These are phyloP conservation scores for Ectemnius cavifrons DNA, from an alignment of 2,888 invertebrate genomes.

Conservation along the genomic window DNA sequence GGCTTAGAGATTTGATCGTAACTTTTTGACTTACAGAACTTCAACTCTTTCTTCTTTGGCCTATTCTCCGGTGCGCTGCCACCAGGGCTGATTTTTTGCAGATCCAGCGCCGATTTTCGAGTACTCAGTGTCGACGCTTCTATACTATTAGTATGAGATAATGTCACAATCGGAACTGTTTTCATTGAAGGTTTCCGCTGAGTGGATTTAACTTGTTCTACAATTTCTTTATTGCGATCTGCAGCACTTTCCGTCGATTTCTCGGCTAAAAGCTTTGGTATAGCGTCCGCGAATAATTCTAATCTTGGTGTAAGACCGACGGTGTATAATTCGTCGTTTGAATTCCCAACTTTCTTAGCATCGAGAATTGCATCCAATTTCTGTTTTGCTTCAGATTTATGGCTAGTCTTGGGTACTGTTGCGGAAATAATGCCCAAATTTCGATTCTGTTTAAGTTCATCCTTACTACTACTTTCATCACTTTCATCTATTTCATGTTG, in stretches of 20 bases:
- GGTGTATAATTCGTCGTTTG: constrained; percentile 69
- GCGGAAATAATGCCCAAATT: constrained; percentile 9
- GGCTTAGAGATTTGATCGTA: constrained; percentile 71
- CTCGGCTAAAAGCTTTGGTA: constrained; percentile 74
- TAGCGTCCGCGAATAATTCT: constrained; percentile 74
- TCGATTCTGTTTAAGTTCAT: constrained; percentile 25
- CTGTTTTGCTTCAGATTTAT: constrained; percentile 43
- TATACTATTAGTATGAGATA: constrained; percentile 11
- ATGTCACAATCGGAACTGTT: constrained; percentile 7
- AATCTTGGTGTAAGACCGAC: constrained; percentile 73
- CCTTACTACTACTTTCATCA: constrained; percentile 52
- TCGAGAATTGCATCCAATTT: constrained; percentile 45
- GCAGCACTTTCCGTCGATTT: constrained; percentile 64
- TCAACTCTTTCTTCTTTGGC: constrained; percentile 49
- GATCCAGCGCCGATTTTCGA: constrained; percentile 20
- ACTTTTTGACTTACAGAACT: constrained; percentile 69
- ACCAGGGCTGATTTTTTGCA: constrained; percentile 42
- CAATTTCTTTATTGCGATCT: constrained; percentile 34
- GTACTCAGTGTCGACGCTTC: constrained; percentile 20
- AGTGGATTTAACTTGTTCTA: constrained; percentile 16
- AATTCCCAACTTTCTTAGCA: constrained; percentile 60
- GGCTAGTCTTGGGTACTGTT: constrained; percentile 34
- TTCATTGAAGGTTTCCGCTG: constrained; percentile 17
- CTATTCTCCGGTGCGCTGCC: constrained; percentile 53
- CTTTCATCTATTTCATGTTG: constrained; percentile 63